phyloP scores from a whole-genome alignment of 2,888 invertebrate genomes.

The Ferdinandea cuprea region DNA sequence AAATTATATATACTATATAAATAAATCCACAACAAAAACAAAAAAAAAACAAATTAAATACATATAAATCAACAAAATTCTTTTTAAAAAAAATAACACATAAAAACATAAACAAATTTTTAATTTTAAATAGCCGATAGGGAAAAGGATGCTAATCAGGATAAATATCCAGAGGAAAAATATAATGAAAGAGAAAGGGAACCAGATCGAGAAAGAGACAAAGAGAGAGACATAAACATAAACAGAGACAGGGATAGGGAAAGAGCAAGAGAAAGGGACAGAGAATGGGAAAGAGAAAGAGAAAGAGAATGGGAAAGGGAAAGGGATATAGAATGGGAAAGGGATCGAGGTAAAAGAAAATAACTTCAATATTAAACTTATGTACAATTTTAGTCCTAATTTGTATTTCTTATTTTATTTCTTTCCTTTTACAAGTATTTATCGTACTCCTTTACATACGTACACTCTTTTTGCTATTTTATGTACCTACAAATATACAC shows the following conservation, averaged over 20 bases:
- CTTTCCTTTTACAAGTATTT: slow-evolving; percentile 21
- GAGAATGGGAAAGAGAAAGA: slow-evolving; percentile 80
- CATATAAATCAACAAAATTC: slow-evolving; percentile 27
- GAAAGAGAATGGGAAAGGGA: slow-evolving; percentile 81
- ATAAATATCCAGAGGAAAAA: slow-evolving; percentile 63
- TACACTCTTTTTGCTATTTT: slow-evolving; percentile 42
- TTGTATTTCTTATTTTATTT: slow-evolving; percentile 17
- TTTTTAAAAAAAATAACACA: slow-evolving; percentile 23
- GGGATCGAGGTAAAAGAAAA: slow-evolving; percentile 81
- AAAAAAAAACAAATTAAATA: slow-evolving; percentile 17
- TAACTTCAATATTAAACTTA: slow-evolving; percentile 15
- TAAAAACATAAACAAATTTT: slow-evolving; percentile 52
- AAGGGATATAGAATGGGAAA: slow-evolving; percentile 82
- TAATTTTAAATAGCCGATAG: slow-evolving; percentile 69
- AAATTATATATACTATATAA: slow-evolving; percentile 23
- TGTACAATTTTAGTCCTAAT: background rate
- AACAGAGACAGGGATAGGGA: slow-evolving; percentile 78
- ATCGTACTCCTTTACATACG: slow-evolving; percentile 43
- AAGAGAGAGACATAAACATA: slow-evolving; percentile 87
- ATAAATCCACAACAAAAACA: slow-evolving; percentile 4
- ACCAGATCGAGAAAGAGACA: slow-evolving; percentile 84
- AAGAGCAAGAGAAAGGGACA: slow-evolving; percentile 78
- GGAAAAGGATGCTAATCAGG: slow-evolving; percentile 72
- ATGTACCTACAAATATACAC: slow-evolving; percentile 32
- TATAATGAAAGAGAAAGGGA: slow-evolving; percentile 66